These are phyloP conservation scores for Ophion obscuratus DNA, from an alignment of 2,888 invertebrate genomes.

Conservation along the genomic window DNA sequence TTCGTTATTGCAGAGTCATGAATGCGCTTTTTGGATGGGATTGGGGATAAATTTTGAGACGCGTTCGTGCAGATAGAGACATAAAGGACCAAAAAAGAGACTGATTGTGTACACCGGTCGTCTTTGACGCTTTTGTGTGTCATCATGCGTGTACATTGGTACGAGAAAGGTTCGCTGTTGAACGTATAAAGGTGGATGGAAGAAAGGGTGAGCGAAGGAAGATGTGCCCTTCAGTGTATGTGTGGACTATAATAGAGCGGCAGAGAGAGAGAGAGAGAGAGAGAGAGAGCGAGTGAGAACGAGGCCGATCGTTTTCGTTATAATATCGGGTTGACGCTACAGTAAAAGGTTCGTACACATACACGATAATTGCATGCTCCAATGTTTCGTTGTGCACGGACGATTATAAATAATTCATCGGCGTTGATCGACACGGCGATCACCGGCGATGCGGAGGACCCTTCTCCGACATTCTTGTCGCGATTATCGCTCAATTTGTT, in stretches of 20 bases:
- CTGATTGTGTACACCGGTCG: not conserved
- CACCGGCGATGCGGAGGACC: conserved; percentile 11
- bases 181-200: conserved; percentile 2
- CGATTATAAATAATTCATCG: conserved; percentile 69
- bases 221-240: not conserved
- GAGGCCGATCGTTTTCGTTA: conserved; percentile 33
- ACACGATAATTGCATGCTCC: conserved; percentile 64
- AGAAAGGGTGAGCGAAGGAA: not conserved
- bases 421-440: conserved; percentile 21
- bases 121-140: not conserved
- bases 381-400: conserved; percentile 33
- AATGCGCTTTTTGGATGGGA: too few relatives aligned
- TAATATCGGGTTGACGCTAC: conserved; percentile 59
- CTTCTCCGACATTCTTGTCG: conserved; percentile 7
- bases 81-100: not conserved
- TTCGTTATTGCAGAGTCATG: too few relatives aligned
- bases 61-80: too few relatives aligned
- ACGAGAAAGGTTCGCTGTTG: conserved; percentile 10
- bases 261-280: conserved; percentile 8
- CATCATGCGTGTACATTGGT: not conserved
- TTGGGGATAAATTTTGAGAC: not conserved
- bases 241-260: conserved; percentile 31
- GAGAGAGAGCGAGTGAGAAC: not conserved
- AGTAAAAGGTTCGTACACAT: conserved; percentile 44
- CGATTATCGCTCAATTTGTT: conserved; percentile 41